phyloP scores from a whole-genome alignment of 1,140 invertebrate genomes.

The Littorina saxatilis region DNA sequence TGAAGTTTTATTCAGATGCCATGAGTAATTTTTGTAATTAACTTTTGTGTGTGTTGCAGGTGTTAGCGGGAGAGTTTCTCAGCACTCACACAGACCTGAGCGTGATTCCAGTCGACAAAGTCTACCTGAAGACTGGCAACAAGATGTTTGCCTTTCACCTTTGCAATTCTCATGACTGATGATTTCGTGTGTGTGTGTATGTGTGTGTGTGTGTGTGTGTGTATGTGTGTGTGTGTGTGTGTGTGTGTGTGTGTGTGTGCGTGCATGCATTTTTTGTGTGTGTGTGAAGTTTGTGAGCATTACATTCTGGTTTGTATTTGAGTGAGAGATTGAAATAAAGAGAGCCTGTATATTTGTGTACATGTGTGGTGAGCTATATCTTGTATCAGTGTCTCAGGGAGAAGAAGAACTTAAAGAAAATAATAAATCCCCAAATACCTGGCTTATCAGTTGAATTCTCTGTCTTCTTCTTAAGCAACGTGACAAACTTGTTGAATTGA shows the following conservation, averaged over 20 bases:
- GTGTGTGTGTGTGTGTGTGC: slow-evolving; percentile 15
- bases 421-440: too few relatives aligned
- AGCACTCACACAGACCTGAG: slow-evolving; percentile 42
- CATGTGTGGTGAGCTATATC: too few relatives aligned
- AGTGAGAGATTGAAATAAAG: too few relatives aligned
- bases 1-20: too few relatives aligned
- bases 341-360: too few relatives aligned
- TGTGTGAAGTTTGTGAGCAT: too few relatives aligned
- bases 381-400: too few relatives aligned
- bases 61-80: slow-evolving; percentile 34
- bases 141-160: slow-evolving; percentile 43
- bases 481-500: too few relatives aligned
- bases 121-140: slow-evolving; percentile 42
- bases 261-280: neutral
- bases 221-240: neutral
- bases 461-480: too few relatives aligned
- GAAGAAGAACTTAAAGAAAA: too few relatives aligned
- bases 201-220: slow-evolving; percentile 7
- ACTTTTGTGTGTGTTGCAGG: slow-evolving; percentile 37
- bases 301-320: too few relatives aligned
- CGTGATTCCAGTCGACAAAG: slow-evolving; percentile 32
- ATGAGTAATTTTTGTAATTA: neutral
- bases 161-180: neutral
- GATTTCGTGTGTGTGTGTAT: slow-evolving; percentile 11
- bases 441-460: too few relatives aligned